Base-by-base conservation (phyloP, 2,888 invertebrate species). In the Peribatodes rhomboidaria region DNA sequence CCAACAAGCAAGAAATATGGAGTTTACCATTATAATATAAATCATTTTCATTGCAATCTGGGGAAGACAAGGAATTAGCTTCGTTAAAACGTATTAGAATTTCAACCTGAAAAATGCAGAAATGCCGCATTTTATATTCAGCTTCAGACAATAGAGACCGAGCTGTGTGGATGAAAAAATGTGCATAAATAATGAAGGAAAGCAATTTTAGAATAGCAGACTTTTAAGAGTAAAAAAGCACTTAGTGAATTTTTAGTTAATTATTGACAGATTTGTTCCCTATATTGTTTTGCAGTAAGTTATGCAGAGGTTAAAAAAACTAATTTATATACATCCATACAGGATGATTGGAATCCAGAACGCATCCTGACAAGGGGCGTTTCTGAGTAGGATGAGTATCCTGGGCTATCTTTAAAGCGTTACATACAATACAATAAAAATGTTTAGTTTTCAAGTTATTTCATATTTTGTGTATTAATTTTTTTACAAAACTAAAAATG, bases 41-140 rank as follows among this genome's bases (percentile, higher is more conserved):
- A 55, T 52, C 42, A 57, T 61, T 47, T 55, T 37, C 31, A 37
- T 13, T 22, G 49, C 46, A 61, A 54, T 61, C 47, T 18, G 27
- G 16, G 27, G 27, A 52, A 60, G 39, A 54, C 42, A 54, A 54
- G 31, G 53, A 57, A 42, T 47, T 67, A 33, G 13, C 39, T 20
- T 35, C 47, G 37, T 55, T 61, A 47, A 31, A 53, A 54, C 11
- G 31, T 4, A 52, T 59, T 52, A 52, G 35, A 59, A 42, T 50
- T 52, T 59, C 41, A 52, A 7, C 20, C 8, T 35, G 16, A 22
- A 59, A 52, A 59, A 52, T 59, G 41, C 58, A 41, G 11, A 18
- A 31, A 14, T 31, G 10, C 31, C 41, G 33, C 41, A n/a, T 35
- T 20, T 27, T 20, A 41, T 20, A 33, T 33, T 27, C 14, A 35